Evolutionary conservation across 2,888 invertebrate genomes (phyloP).

Genomic region (Adela reaumurella): DNA sequence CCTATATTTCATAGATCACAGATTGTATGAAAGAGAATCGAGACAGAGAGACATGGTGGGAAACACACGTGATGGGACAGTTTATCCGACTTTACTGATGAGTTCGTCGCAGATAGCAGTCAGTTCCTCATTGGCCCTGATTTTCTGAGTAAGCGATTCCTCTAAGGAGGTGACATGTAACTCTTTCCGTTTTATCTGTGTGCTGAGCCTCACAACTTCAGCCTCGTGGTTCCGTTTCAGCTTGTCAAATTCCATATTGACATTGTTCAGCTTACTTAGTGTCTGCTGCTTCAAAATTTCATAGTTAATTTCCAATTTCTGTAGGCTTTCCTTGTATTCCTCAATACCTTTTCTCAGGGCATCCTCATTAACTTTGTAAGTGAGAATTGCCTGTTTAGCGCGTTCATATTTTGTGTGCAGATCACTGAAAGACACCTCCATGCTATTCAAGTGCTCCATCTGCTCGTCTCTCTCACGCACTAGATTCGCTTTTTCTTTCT

Average conservation of each 20-base stretch:
- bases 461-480: slow-evolving; percentile 60
- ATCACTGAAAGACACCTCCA: slow-evolving; percentile 62
- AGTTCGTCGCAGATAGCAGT: slow-evolving; percentile 92
- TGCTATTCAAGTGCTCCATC: slow-evolving; percentile 57
- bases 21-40: no score
- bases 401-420: slow-evolving; percentile 64
- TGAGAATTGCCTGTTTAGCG: slow-evolving; percentile 57
- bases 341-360: slow-evolving; percentile 63
- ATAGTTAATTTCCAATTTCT: slow-evolving; percentile 78
- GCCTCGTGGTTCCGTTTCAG: slow-evolving; percentile 69
- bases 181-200: slow-evolving; percentile 84
- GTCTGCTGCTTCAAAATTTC: slow-evolving; percentile 85
- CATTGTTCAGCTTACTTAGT: slow-evolving; percentile 72
- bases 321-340: slow-evolving; percentile 65
- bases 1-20: no score
- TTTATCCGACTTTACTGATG: slow-evolving; percentile 60
- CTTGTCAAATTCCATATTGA: slow-evolving; percentile 76
- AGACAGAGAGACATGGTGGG: not conserved
- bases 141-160: slow-evolving; percentile 81
- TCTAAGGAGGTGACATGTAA: slow-evolving; percentile 78
- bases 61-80: slow-evolving; percentile 8
- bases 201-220: slow-evolving; percentile 81
- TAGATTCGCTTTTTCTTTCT: slow-evolving; percentile 48
- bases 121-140: slow-evolving; percentile 84
- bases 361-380: slow-evolving; percentile 62